Percentiles rank a stretch among this genome's conserved stretches.
These are phyloP conservation scores for Linnaemya tessellans DNA, from an alignment of 2,888 invertebrate species.

Conservation along the genomic window DNA sequence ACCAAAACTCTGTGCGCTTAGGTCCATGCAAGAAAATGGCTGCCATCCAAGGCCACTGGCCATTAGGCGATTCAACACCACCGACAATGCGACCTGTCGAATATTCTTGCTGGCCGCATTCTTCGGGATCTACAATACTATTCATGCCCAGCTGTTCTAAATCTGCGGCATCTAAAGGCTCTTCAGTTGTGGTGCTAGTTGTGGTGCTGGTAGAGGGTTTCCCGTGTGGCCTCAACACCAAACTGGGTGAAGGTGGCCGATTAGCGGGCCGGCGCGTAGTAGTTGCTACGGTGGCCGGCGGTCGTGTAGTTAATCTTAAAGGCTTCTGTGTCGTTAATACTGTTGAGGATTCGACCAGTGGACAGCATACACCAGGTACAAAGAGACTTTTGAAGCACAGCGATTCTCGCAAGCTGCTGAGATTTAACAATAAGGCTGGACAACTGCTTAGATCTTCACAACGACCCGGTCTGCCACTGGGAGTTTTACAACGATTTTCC, in stretches of 20 bases:
- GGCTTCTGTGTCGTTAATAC: conserved; percentile 80
- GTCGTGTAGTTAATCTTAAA: conserved; percentile 78
- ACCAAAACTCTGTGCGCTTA: conserved; percentile 95
- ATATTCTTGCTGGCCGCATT: conserved; percentile 92
- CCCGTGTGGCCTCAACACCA: conserved; percentile 81
- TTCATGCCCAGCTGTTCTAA: conserved; percentile 76
- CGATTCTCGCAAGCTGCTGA: conserved; percentile 92
- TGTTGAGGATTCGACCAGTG: conserved; percentile 83
- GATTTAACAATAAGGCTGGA: conserved; percentile 91
- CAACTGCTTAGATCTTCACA: conserved; percentile 95
- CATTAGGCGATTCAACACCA: conserved; percentile 92
- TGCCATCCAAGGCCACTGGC: conserved; percentile 98
- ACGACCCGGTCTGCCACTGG: conserved; percentile 90
- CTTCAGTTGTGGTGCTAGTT: conserved; percentile 84
- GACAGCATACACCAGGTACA: conserved; percentile 96
- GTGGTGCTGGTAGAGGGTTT: conserved; percentile 84
- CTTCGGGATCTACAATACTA: conserved; percentile 83
- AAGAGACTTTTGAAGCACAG: conserved; percentile 95
- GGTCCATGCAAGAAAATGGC: conserved; percentile 95
- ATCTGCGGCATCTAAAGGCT: conserved; percentile 76
- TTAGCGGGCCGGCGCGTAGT: conserved; percentile 80
- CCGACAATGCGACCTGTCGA: conserved; percentile 95
- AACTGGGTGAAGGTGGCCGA: conserved; percentile 77
- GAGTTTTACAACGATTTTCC: conserved; percentile 90
- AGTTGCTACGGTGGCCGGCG: conserved; percentile 79